A percentile compares a stretch with the other conserved stretches of the same genome.
Conservation (phyloP, 2,888 invertebrate species). For the Protonemura montana region DNA sequence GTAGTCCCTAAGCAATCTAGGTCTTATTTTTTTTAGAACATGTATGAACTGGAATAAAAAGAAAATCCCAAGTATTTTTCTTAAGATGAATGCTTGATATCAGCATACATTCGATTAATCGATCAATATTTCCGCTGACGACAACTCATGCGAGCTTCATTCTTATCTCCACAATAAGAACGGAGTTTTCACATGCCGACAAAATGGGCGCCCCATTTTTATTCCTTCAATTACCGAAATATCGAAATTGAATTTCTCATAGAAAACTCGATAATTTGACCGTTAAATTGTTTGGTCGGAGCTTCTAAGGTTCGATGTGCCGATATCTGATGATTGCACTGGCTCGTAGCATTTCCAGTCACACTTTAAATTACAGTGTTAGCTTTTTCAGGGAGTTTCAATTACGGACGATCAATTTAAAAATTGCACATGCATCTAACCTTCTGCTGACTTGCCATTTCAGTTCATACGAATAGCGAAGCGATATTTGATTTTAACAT, state of each 20-base stretch:
- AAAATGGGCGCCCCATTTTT: background rate
- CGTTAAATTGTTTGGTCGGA: background rate
- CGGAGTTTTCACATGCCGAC: background rate
- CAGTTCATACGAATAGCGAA: no score
- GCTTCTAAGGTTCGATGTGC: background rate
- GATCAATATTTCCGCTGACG: no score
- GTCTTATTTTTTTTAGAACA: no score
- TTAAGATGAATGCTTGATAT: no score
- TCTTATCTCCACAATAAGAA: no score
- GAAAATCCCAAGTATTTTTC: no score
- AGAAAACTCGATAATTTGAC: background rate
- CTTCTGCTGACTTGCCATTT: no score
- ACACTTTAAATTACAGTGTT: background rate
- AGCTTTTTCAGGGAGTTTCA: background rate
- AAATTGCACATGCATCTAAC: background rate
- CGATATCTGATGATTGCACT: background rate
- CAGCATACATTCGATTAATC: no score
- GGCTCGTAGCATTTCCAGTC: background rate
- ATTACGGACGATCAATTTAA: background rate
- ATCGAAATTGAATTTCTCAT: background rate
- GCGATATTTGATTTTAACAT: no score
- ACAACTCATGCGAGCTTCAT: no score
- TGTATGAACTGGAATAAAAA: no score
- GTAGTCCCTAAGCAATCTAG: no score
- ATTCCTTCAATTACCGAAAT: background rate